phyloP scores from a whole-genome alignment of 2,888 invertebrate genomes.

The Limnephilus marmoratus region DNA sequence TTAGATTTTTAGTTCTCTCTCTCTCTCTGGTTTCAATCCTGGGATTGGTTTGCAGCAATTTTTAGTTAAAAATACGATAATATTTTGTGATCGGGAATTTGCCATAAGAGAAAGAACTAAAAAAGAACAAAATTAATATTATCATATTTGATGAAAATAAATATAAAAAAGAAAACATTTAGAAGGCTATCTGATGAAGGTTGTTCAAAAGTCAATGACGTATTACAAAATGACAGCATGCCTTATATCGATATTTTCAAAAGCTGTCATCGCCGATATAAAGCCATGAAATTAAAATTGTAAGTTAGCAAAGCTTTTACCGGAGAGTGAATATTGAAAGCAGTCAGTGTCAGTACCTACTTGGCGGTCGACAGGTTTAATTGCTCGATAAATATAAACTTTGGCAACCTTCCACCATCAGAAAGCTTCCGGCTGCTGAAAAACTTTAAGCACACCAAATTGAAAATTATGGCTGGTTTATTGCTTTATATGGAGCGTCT shows the following conservation, averaged over 20 bases:
- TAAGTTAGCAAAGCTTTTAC: constrained; percentile 36
- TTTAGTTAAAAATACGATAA: no score
- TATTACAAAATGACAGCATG: background rate
- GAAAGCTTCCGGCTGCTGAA: constrained; percentile 18
- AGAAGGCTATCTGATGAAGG: background rate
- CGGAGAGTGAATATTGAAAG: constrained; percentile 36
- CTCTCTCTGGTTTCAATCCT: no score
- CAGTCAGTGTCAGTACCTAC: background rate
- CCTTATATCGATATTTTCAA: background rate
- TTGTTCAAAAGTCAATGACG: background rate
- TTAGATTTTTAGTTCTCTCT: no score
- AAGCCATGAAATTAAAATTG: constrained; percentile 9
- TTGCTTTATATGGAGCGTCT: constrained; percentile 31
- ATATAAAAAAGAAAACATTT: background rate
- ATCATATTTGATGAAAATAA: background rate
- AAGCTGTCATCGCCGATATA: background rate
- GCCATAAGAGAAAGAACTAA: background rate
- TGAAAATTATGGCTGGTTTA: constrained; percentile 45
- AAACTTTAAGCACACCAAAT: constrained; percentile 45
- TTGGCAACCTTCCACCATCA: constrained; percentile 46
- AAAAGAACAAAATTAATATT: background rate
- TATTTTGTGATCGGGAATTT: background rate
- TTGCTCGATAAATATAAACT: constrained; percentile 58
- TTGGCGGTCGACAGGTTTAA: constrained; percentile 52
- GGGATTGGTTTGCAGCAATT: no score